A percentile compares a stretch with the other conserved stretches of the same genome.
Evolutionary conservation across 2,888 invertebrate genomes (phyloP).

Genomic region (Patella depressa): DNA sequence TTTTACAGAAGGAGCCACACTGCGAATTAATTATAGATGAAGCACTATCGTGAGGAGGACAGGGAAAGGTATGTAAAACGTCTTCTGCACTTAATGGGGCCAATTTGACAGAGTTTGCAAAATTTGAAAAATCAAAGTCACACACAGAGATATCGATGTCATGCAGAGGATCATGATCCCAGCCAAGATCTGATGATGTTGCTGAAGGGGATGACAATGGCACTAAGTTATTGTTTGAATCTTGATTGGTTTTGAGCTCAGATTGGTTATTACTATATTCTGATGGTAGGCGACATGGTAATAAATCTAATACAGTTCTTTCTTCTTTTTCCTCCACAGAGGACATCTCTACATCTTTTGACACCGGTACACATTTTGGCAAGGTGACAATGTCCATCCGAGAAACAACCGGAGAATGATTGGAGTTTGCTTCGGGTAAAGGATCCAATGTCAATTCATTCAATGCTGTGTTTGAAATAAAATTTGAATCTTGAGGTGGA

Average conservation of each 20-base stretch:
- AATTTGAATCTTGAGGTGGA: conserved; percentile 24
- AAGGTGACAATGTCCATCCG: background rate
- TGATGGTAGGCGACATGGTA: conserved; percentile 28
- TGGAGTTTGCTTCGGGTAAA: conserved; percentile 26
- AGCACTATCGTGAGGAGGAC: conserved; percentile 43
- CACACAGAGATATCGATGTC: conserved; percentile 72
- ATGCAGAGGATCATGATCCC: conserved; percentile 43
- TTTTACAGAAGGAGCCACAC: conserved; percentile 48
- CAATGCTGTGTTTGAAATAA: conserved; percentile 26
- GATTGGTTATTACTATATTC: background rate
- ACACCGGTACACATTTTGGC: background rate
- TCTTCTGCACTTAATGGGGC: conserved; percentile 71
- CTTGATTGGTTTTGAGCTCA: conserved; percentile 5
- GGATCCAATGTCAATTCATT: conserved; percentile 34
- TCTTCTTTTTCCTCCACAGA: conserved; percentile 9
- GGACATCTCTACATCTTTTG: background rate
- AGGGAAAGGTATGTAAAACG: conserved; percentile 69
- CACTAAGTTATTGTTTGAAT: conserved; percentile 23
- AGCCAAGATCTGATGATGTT: conserved; percentile 15
- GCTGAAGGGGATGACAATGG: conserved; percentile 18
- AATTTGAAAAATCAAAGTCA: conserved; percentile 73
- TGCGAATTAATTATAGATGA: conserved; percentile 33
- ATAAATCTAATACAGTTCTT: conserved; percentile 25
- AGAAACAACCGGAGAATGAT: background rate
- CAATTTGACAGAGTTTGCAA: conserved; percentile 66